Percentiles rank a stretch among this genome's conserved stretches.
Conservation (phyloP, 2,888 invertebrate species). For the Saturnia pavonia region DNA sequence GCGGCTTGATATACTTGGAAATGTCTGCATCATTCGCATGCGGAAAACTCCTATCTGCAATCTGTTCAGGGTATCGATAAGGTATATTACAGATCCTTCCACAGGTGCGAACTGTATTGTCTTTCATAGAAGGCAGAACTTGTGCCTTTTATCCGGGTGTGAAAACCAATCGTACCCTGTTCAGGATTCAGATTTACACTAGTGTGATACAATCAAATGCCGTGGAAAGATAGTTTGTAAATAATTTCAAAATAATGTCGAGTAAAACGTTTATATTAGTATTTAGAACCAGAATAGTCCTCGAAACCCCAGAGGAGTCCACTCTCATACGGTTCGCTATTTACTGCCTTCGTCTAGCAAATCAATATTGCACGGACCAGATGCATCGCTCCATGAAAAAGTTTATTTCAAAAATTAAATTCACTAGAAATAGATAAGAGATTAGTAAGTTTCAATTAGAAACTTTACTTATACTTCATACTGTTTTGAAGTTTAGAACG, state of each 20-base stretch:
- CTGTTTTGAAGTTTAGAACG: background rate
- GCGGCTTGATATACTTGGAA: background rate
- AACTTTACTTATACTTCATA: background rate
- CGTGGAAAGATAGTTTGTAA: background rate
- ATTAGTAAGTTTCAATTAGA: slow-evolving; percentile 8
- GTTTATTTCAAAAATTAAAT: slow-evolving; percentile 50
- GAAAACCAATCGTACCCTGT: too few species aligned
- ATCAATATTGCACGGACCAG: slow-evolving; percentile 70
- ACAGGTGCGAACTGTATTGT: too few species aligned
- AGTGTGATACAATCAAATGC: too few species aligned
- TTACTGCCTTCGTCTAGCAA: slow-evolving; percentile 65
- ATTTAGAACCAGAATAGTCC: slow-evolving; percentile 45
- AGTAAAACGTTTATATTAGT: slow-evolving; percentile 18
- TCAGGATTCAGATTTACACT: too few species aligned
- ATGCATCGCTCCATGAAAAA: slow-evolving; percentile 53
- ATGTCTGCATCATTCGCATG: background rate
- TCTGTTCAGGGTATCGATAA: too few species aligned
- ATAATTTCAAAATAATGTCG: background rate
- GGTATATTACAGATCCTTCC: background rate
- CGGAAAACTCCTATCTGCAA: background rate
- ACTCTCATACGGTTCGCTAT: slow-evolving; percentile 68
- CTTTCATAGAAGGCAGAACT: too few species aligned
- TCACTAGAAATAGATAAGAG: slow-evolving; percentile 21
- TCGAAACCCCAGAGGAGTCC: slow-evolving; percentile 58
- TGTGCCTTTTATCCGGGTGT: too few species aligned